phyloP scores from a whole-genome alignment of 1,140 invertebrate species.

The Caenorhabditis tropicalis region DNA sequence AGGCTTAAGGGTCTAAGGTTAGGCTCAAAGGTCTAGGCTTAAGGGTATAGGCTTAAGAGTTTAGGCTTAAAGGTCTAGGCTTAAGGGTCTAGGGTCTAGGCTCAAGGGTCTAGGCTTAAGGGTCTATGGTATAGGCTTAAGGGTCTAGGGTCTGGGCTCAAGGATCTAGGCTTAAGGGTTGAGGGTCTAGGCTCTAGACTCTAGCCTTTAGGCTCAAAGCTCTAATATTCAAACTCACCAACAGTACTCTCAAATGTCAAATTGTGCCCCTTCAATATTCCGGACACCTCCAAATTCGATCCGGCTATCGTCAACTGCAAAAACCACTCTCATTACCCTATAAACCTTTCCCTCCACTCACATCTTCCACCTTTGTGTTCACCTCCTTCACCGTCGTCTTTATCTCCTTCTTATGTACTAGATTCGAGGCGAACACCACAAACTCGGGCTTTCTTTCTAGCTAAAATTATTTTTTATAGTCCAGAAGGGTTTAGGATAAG shows the following conservation, averaged over 20 bases:
- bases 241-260: constrained; percentile 41
- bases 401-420: constrained; percentile 35
- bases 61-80: no score
- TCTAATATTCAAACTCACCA: neutral
- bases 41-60: no score
- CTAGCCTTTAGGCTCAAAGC: no score
- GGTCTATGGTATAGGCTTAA: no score
- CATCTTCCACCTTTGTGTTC: constrained; percentile 8
- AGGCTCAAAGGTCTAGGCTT: no score
- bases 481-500: neutral
- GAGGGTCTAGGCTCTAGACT: no score
- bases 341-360: neutral
- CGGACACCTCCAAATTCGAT: constrained; percentile 44
- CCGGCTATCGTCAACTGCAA: constrained; percentile 39
- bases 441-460: constrained; percentile 43
- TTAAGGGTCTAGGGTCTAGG: no score
- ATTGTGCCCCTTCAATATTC: constrained; percentile 32
- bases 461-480: neutral
- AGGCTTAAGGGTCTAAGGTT: no score
- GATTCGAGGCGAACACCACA: constrained; percentile 11
- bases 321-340: neutral
- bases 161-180: no score
- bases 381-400: constrained; percentile 44
- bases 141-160: no score
- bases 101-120: no score